Conservation (phyloP, 2,797 vertebrate species). For the Pipistrellus kuhlii region DNA sequence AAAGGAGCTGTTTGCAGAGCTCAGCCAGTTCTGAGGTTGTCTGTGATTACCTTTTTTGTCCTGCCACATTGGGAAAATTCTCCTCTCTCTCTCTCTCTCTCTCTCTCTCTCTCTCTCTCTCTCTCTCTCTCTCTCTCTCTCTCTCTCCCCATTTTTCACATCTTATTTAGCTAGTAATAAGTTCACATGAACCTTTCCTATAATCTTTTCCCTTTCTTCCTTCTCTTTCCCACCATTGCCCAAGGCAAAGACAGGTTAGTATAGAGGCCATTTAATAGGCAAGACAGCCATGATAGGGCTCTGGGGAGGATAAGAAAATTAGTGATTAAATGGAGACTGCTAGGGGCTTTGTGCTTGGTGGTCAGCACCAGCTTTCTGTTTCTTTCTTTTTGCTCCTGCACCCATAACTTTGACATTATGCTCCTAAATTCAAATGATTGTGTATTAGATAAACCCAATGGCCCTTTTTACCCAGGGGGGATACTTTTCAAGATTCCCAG, state of each 20-base stretch:
- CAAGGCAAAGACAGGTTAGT: background rate
- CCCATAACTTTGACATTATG: background rate
- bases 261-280: background rate
- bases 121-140: too few species aligned
- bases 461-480: background rate
- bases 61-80: background rate
- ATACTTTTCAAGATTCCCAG: background rate
- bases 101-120: too few species aligned
- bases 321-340: background rate
- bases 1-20: background rate
- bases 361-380: background rate
- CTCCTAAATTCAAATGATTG: background rate
- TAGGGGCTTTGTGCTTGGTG: background rate
- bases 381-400: background rate
- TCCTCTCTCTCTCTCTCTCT: too few species aligned
- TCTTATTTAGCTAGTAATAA: background rate
- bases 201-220: background rate
- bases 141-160: rapidly evolving
- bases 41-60: background rate
- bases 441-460: background rate
- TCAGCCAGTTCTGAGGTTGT: background rate
- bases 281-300: background rate
- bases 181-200: background rate
- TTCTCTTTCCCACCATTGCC: background rate
- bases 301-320: background rate